Evolutionary conservation across 2,113 vertebrate species (phyloP).

Genomic region (Apeltes quadracus): DNA sequence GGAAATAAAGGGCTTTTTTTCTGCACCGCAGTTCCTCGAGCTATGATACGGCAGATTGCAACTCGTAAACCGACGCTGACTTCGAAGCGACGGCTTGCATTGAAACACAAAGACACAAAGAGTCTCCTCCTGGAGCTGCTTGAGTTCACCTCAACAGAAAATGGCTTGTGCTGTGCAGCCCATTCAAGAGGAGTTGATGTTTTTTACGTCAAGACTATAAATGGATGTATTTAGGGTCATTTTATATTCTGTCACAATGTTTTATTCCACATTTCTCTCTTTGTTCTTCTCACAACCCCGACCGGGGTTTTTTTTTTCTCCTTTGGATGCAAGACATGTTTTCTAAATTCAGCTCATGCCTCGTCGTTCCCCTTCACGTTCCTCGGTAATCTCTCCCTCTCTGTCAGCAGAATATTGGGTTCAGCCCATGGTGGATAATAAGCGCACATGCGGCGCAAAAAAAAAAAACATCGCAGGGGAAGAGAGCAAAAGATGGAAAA

Average conservation of each 20-base stretch:
- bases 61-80: slow-evolving; percentile 37
- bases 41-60: slow-evolving; percentile 53
- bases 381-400: slow-evolving; percentile 23
- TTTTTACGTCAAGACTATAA: slow-evolving; percentile 39
- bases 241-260: slow-evolving; percentile 36
- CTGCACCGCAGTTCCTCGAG: slow-evolving; percentile 43
- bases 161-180: background rate
- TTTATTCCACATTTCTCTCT: slow-evolving; percentile 1
- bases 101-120: background rate
- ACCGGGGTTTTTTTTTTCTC: background rate
- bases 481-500: background rate
- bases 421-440: background rate
- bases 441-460: background rate
- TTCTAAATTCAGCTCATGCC: slow-evolving; percentile 36
- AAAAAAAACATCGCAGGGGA: background rate
- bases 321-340: slow-evolving; percentile 11
- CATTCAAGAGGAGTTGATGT: slow-evolving; percentile 3
- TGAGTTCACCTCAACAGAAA: background rate
- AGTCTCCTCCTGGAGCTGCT: background rate
- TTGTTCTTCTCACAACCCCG: slow-evolving; percentile 3
- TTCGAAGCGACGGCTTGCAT: slow-evolving; percentile 18
- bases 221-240: slow-evolving; percentile 39
- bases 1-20: slow-evolving; percentile 63
- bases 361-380: slow-evolving; percentile 41
- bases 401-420: slow-evolving; percentile 63